These are phyloP conservation scores for Hoplostethus atlanticus DNA, from an alignment of 2,797 vertebrate species.

Conservation along the genomic window DNA sequence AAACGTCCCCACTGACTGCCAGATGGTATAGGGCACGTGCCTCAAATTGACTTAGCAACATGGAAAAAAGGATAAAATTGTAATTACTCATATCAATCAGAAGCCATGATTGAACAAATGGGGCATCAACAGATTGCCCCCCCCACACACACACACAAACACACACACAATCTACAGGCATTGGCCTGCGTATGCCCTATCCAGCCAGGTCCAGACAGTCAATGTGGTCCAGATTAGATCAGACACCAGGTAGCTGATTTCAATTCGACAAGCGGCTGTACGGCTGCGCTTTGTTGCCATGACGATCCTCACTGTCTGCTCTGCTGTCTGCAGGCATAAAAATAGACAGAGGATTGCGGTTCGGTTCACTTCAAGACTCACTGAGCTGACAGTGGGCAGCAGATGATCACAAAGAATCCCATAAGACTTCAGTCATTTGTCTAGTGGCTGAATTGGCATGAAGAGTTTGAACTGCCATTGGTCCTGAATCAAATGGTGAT, in stretches of 20 bases:
- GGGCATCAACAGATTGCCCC: background rate
- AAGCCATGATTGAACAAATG: constrained; percentile 29
- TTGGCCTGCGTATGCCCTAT: constrained; percentile 36
- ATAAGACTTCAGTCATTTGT: constrained; percentile 38
- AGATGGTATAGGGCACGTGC: background rate
- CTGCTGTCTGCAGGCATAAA: constrained; percentile 58
- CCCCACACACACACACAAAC: constrained; percentile 22
- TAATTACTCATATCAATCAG: constrained; percentile 53
- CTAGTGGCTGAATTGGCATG: constrained; percentile 12
- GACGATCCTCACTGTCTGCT: constrained; percentile 68
- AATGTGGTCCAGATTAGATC: constrained; percentile 68
- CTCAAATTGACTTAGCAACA: constrained; percentile 31
- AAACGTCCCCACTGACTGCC: constrained; percentile 14
- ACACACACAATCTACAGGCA: constrained; percentile 24
- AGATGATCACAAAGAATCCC: constrained; percentile 37
- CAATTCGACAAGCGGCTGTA: constrained; percentile 63
- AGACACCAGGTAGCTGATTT: constrained; percentile 71
- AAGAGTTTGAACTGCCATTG: background rate
- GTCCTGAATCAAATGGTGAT: constrained; percentile 30
- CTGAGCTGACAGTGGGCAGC: constrained; percentile 31
- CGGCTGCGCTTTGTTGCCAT: constrained; percentile 76
- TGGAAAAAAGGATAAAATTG: background rate
- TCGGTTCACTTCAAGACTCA: constrained; percentile 54
- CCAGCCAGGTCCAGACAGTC: constrained; percentile 53
- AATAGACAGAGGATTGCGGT: constrained; percentile 63